phyloP scores from a whole-genome alignment of 92 coral and sea anemone genomes.

The Hydrozoanthus gracilis region DNA sequence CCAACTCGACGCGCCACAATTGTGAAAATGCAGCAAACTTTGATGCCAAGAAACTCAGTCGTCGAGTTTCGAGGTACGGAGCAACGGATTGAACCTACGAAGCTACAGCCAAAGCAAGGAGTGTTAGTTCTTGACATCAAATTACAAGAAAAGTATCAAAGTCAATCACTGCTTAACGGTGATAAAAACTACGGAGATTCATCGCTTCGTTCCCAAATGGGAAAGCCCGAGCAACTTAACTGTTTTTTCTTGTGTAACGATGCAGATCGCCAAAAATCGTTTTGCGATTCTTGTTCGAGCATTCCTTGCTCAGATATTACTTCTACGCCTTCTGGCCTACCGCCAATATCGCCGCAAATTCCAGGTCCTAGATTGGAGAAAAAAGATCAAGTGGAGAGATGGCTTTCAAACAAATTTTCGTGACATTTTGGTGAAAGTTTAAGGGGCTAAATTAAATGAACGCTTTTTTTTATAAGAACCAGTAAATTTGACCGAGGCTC shows the following conservation, averaged over 20 bases:
- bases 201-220: neutral
- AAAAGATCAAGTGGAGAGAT: neutral
- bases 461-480: too few relatives aligned
- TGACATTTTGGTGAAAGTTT: neutral
- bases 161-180: neutral
- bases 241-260: neutral
- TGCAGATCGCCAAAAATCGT: neutral
- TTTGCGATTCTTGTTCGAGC: conserved; percentile 26
- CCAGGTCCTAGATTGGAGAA: neutral
- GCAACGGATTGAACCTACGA: neutral
- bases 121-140: conserved; percentile 1
- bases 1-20: conserved; percentile 15
- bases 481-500: too few relatives aligned
- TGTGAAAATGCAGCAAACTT: conserved; percentile 17
- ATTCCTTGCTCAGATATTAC: conserved; percentile 4
- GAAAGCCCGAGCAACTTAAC: neutral
- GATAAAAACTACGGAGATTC: neutral
- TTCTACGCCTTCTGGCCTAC: conserved; percentile 18
- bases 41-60: neutral
- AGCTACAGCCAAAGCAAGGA: conserved; percentile 16
- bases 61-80: neutral
- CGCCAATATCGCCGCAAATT: conserved; percentile 9
- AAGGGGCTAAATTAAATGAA: too few relatives aligned
- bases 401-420: neutral
- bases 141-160: conserved; percentile 4